Conservation (phyloP, 2,888 invertebrate species). For the Luffia ferchaultella region DNA sequence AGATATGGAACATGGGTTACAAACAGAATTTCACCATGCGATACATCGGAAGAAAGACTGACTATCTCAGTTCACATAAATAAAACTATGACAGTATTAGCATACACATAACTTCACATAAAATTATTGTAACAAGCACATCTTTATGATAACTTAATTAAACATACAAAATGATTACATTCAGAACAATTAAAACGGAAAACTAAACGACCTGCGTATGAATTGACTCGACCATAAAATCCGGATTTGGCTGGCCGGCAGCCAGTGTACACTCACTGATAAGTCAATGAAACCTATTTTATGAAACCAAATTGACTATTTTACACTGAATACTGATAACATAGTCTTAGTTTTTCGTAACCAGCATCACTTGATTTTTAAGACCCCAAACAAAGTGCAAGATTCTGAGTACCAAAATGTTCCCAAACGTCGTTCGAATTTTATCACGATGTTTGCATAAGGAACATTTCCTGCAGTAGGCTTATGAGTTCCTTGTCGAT, state of each 20-base stretch:
- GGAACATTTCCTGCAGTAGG: not conserved
- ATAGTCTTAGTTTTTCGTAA: not conserved
- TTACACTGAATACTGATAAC: not conserved
- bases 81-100: not conserved
- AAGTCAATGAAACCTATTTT: too few species aligned
- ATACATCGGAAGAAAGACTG: not conserved
- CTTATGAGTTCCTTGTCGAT: not conserved
- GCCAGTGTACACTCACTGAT: too few species aligned
- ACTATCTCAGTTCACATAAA: not conserved
- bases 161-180: not conserved
- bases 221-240: not conserved
- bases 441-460: too few species aligned
- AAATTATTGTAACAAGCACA: not conserved
- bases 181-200: not conserved
- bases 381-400: too few species aligned
- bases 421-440: too few species aligned
- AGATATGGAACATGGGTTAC: not conserved
- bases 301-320: not conserved
- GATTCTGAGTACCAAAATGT: too few species aligned
- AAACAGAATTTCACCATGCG: too few species aligned
- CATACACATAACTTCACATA: not conserved
- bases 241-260: not conserved
- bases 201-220: not conserved
- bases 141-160: not conserved
- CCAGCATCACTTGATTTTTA: too few species aligned